Base-by-base conservation (phyloP, 2,888 invertebrate species). In the Diplazon laetatorius region DNA sequence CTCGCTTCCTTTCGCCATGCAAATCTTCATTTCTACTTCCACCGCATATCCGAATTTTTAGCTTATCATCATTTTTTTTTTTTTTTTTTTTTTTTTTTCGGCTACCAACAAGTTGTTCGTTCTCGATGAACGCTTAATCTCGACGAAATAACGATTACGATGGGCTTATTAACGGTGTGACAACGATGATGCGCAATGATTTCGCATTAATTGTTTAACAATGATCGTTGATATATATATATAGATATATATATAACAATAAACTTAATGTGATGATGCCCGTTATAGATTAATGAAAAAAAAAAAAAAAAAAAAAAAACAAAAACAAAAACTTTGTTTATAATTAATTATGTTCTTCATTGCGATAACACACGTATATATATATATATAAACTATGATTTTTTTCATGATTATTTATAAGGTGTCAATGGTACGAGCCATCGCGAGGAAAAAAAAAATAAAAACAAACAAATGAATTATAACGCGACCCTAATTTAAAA, bases 101-200 rank as follows among this genome's bases (percentile, higher is more conserved):
- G 86, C 85, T 86, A 87, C 85, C 86, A 84, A 85, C 86, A 85
- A 86, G 86, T 85, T 86, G 84, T 83, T 84, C 82, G 72, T 70
- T 52, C 68, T 76, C 79, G 82, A 80, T 20, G 76, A 72, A 73
- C 68, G 75, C 62, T 68, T 72, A 74, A 75, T 72, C 66, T 52
- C 14, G 37, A 14, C 50, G 14, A 48, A 20, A 9, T n/a, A 25
- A 30, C 37, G 66, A 66, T 66, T 25, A 6, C 37, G 39, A 22
- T 66, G 52, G 44, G 12, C 18, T 30, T 68, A 55, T 42, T 39
- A 25, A 44, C 39, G 55, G 44, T 9, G 39, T n/a, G n/a, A n/a
- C n/a, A n/a, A 20, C 39, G 59, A 46, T 37, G 30, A 25, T 25
- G 46, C 44, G 46, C 16, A 30, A 62, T 18, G 16, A 37, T 10